Evolutionary conservation across 1,140 invertebrate genomes (phyloP), one percentile per base, ranked within the genome.

Genomic region (Rhyzopertha dominica): DNA sequence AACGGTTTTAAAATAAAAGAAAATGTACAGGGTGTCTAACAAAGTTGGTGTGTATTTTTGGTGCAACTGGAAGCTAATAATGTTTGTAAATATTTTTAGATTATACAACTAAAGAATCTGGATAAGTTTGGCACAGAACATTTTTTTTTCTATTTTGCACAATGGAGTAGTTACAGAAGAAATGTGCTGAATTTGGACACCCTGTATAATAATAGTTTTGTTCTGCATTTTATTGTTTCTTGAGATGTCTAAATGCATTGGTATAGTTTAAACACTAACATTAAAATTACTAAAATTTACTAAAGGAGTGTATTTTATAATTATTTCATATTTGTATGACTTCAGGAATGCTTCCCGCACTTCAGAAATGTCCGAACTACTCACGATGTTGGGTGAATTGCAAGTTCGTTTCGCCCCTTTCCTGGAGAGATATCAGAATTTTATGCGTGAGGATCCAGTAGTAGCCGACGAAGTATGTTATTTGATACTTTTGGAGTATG

Each of bases 381-480:
- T 85, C 34, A 74, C 78, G 32, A 69, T 72, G 47, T 69, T 82
- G 35, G 61, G 70, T 25, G 62, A 66, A n/a, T 71, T 82, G 2
- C 78, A 84, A 50, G 64, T 64, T n/a, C 72, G 80, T 34, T 64
- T 85, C 20, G 66, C 74, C 49, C 81, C 82, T 1, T 81, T 79
- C 44, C 59, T 84, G 49, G 70, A 77, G 43, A 70, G 71, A 44
- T 83, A 81, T 54, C 72, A 76, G 20, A 58, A 68, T 26, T 70
- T 82, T 25, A 73, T 84, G 58, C 56, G 65, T 17, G 65, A 73
- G 19, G 81, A 85, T 66, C 77, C 77, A 38, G 58, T 65, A 9
- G 72, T 80, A 55, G 62, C 70, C 16, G 54, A 64, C 23, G 70
- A 68, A 38, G 78, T 79, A 62, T 65, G 66, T 66, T 34, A 4